A percentile compares a stretch with the other conserved stretches of the same genome.
These are phyloP conservation scores for Erpetoichthys calabaricus DNA, from an alignment of 2,797 vertebrate species.

Conservation along the genomic window DNA sequence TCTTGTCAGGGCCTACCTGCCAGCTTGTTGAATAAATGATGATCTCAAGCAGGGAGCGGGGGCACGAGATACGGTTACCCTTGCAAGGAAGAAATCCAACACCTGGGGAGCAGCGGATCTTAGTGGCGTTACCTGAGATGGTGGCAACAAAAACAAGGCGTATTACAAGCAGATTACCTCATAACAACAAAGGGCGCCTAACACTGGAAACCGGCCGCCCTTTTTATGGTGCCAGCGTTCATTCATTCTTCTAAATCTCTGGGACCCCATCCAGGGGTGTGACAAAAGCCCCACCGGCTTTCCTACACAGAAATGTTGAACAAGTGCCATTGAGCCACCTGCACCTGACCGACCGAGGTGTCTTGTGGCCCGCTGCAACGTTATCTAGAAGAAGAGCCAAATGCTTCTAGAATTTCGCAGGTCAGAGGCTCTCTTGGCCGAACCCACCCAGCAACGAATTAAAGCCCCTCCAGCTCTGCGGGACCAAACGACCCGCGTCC, in stretches of 20 bases:
- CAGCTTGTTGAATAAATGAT: conserved; percentile 52
- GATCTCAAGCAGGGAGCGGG: conserved; percentile 42
- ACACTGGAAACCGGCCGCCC: too few species aligned
- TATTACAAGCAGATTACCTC: conserved; percentile 26
- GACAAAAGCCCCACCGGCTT: background rate
- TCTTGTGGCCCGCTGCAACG: too few species aligned
- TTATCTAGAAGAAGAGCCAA: too few species aligned
- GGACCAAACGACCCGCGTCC: too few species aligned
- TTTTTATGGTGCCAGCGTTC: too few species aligned
- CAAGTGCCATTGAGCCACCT: too few species aligned
- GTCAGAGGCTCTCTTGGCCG: too few species aligned
- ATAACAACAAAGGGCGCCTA: too few species aligned
- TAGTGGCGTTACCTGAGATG: conserved; percentile 43
- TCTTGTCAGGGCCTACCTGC: conserved; percentile 5
- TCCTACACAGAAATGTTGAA: background rate
- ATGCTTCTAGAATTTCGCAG: too few species aligned
- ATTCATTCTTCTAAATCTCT: background rate
- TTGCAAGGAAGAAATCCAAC: conserved; percentile 41
- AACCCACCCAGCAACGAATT: too few species aligned
- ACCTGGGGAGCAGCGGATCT: conserved; percentile 29
- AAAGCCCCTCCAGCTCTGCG: too few species aligned
- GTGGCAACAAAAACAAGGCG: conserved; percentile 19
- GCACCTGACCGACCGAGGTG: too few species aligned
- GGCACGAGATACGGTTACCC: conserved; percentile 36
- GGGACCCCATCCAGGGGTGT: background rate